phyloP scores from a whole-genome alignment of 2,797 vertebrate species.

The Apodemus agrarius region DNA sequence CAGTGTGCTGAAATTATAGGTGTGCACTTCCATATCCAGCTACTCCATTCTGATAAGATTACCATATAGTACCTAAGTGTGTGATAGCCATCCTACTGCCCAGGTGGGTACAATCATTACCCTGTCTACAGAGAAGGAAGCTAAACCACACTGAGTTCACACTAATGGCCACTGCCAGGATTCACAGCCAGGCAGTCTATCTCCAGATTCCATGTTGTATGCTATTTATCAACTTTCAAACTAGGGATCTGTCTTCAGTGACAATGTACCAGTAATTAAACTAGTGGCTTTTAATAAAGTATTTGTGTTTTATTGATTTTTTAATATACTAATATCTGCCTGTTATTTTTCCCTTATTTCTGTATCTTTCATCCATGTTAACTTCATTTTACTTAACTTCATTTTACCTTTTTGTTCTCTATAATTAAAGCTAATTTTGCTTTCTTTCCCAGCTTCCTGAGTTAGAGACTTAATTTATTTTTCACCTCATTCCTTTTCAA shows the following conservation, averaged over 20 bases:
- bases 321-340: background rate
- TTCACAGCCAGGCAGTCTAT: background rate
- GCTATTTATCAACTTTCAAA: background rate
- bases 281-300: background rate
- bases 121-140: background rate
- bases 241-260: background rate
- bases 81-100: background rate
- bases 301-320: background rate
- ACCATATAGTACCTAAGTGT: background rate
- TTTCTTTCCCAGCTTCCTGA: background rate
- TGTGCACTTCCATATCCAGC: background rate
- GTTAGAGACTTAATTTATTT: background rate
- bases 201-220: background rate
- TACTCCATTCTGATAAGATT: background rate
- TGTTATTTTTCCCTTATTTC: background rate
- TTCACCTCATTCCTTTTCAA: background rate
- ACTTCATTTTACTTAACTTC: background rate
- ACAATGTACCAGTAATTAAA: background rate
- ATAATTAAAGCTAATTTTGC: slow-evolving; percentile 5
- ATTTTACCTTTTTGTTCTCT: background rate
- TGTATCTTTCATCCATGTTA: background rate
- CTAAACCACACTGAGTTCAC: background rate
- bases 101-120: background rate
- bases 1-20: background rate
- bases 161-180: background rate